Conservation (phyloP, 2,113 vertebrate species). For the Pangasianodon hypophthalmus region DNA sequence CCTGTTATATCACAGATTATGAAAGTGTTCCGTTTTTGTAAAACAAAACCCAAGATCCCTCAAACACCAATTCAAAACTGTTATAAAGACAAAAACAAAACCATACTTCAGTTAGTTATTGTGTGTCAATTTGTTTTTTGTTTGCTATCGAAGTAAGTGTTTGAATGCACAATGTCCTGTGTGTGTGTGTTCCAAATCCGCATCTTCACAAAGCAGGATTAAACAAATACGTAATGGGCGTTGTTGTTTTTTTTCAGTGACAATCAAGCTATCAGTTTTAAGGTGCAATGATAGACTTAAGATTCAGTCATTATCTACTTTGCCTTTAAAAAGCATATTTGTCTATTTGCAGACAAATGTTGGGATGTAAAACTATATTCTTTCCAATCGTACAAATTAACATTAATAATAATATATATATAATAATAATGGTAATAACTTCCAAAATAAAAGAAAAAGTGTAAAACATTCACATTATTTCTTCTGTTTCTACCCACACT, state of each 20-base stretch:
- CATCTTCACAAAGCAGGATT: slow-evolving; percentile 38
- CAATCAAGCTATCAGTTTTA: slow-evolving; percentile 74
- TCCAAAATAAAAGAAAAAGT: slow-evolving; percentile 72
- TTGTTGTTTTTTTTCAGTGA: slow-evolving; percentile 40
- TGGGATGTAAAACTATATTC: slow-evolving; percentile 61
- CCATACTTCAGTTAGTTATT: slow-evolving; percentile 2
- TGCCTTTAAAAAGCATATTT: slow-evolving; percentile 63
- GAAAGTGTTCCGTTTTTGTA: background rate
- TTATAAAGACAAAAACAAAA: background rate
- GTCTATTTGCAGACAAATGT: slow-evolving; percentile 57
- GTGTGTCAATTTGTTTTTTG: slow-evolving; percentile 7
- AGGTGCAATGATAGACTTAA: slow-evolving; percentile 74
- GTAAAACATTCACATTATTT: slow-evolving; percentile 78
- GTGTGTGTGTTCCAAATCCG: slow-evolving; percentile 36
- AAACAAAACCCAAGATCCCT: background rate
- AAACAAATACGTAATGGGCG: slow-evolving; percentile 23
- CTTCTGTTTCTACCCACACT: slow-evolving; percentile 65
- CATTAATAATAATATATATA: slow-evolving; percentile 60
- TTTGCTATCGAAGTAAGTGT: background rate
- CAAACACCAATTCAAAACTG: slow-evolving; percentile 15
- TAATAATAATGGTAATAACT: slow-evolving; percentile 63
- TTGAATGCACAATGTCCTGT: slow-evolving; percentile 27
- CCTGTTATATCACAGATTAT: slow-evolving; percentile 30
- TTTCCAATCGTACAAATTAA: slow-evolving; percentile 70
- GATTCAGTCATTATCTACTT: slow-evolving; percentile 56